Evolutionary conservation across 2,113 vertebrate genomes (phyloP).

Genomic region (Clarias batrachus): DNA sequence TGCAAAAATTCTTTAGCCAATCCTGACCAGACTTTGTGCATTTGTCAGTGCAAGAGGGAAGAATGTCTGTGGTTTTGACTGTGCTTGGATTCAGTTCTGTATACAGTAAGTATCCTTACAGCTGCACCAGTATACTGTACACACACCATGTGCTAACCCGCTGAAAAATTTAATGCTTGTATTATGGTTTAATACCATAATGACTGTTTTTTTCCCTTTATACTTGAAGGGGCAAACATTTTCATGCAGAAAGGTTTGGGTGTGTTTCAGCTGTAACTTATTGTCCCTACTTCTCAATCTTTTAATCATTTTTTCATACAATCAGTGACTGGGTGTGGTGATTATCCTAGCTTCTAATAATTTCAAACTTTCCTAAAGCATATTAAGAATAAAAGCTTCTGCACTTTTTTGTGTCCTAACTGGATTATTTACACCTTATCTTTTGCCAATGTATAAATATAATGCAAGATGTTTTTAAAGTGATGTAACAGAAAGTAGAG

Average conservation of each 20-base stretch:
- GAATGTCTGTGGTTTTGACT: conserved; percentile 8
- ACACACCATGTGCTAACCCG: neutral
- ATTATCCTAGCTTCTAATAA: neutral
- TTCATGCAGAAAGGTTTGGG: neutral
- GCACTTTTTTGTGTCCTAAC: too few relatives aligned
- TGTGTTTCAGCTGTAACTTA: neutral
- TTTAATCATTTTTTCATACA: neutral
- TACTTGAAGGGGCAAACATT: neutral
- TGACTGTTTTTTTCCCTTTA: neutral
- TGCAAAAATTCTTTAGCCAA: neutral
- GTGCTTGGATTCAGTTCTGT: neutral
- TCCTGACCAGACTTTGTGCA: neutral
- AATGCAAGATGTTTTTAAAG: too few relatives aligned
- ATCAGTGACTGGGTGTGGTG: neutral
- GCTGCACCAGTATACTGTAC: conserved; percentile 5
- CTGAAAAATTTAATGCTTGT: neutral
- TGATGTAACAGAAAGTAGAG: too few relatives aligned
- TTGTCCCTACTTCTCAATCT: neutral
- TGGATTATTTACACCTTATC: too few relatives aligned
- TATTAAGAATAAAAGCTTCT: neutral
- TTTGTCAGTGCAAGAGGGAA: conserved; percentile 13
- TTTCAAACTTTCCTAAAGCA: neutral
- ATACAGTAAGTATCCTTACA: neutral
- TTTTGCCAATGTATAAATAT: too few relatives aligned
- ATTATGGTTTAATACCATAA: conserved; percentile 11